Evolutionary conservation across 37 sponge, comb jelly and placozoan genomes (phyloP), one percentile per base, ranked within the genome.

Genomic region (Agelas oroides): DNA sequence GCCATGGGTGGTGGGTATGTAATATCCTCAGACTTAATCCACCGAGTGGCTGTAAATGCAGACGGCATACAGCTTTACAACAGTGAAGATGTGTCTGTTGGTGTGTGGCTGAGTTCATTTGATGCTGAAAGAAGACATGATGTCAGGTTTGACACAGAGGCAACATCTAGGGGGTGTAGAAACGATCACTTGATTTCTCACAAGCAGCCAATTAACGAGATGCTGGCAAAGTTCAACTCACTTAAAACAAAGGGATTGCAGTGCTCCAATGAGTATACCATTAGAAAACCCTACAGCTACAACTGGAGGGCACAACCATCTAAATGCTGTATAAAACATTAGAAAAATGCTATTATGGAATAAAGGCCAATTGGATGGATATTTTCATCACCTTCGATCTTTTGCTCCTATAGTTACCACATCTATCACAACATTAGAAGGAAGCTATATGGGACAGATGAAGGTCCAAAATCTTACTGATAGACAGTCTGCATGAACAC

Each of bases 1-100:
- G 97, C 97, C 0, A 80, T 90, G 20, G 97, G 97, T 6, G 97
- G 97, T 33, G 97, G 95, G 1, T 96, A 96, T 59, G 59, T 96
- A 0, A 65, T 96, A 0, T 86, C 87, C 0, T 28, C 24, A 41
- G 94, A 93, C 41, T 83, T 96, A 19, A 90, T 96, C 5, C 25
- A 70, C 24, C 36, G 64, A 53, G 86, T 96, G 30, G 77, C 71
- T 1, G 18, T 33, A 0, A 89, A 85, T 69, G 52, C 86, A 6
- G 77, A 88, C 53, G 67, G 65, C 34, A 75, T 96, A n/a, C 27
- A 62, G 5, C 37, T 89, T n/a, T 96, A 87, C 59, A 86, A 87
- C 53, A 91, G 71, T 55, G 97, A 96, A 55, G 97, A 96, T 82
- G 92, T 93, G 69, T 91, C 97, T 21, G 85, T 96, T 0, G 97